phyloP scores from a whole-genome alignment of 2,888 invertebrate species.

The Zhengitettix transpicula region DNA sequence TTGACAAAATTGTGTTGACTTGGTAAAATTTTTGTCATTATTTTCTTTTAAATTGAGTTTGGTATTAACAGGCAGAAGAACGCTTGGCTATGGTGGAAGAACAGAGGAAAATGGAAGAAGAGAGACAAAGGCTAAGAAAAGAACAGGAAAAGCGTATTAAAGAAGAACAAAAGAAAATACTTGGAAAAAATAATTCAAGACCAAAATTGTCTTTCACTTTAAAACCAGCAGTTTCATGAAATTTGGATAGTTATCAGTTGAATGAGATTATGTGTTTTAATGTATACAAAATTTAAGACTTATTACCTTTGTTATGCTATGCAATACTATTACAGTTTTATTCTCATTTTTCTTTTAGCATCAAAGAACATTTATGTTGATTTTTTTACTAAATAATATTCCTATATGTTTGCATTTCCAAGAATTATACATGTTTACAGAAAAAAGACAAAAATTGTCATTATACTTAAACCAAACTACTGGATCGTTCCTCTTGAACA shows the following conservation, averaged over 20 bases:
- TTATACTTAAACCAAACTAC: too few species aligned
- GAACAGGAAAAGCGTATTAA: conserved; percentile 84
- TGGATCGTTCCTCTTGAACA: too few species aligned
- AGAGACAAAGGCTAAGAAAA: conserved; percentile 78
- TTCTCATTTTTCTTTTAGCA: too few species aligned
- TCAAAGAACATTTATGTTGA: too few species aligned
- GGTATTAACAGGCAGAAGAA: conserved; percentile 70
- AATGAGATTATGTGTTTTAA: too few species aligned
- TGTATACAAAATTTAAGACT: too few species aligned
- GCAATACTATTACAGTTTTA: too few species aligned
- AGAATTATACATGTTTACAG: too few species aligned
- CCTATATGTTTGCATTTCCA: too few species aligned
- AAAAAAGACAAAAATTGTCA: too few species aligned
- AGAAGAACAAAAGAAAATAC: conserved; percentile 91
- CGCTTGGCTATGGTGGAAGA: conserved; percentile 92
- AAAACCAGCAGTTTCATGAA: conserved; percentile 56
- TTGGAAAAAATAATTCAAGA: conserved; percentile 92
- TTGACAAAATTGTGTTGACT: not conserved
- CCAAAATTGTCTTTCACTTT: conserved; percentile 86
- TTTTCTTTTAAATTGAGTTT: not conserved
- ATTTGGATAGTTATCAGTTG: not conserved
- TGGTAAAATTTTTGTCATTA: not conserved
- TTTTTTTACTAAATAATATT: too few species aligned
- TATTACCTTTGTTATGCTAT: too few species aligned
- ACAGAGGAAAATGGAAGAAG: conserved; percentile 90